phyloP scores from a whole-genome alignment of 2,113 vertebrate species.

The Eulacestoma nigropectus region DNA sequence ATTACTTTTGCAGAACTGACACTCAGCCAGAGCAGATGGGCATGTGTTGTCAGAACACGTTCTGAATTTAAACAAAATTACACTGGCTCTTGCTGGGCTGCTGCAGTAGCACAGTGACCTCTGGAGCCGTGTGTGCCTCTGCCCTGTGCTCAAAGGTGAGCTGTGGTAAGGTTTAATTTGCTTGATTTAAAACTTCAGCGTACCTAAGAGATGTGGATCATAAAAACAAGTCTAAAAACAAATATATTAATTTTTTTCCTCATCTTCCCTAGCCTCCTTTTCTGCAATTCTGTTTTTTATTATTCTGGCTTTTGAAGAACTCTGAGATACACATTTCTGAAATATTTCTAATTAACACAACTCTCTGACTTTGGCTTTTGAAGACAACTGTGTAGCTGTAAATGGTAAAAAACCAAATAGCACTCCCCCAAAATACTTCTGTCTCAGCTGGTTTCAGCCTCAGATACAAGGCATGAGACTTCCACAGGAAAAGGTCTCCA shows the following conservation, averaged over 20 bases:
- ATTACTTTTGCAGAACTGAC: background rate
- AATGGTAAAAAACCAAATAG: background rate
- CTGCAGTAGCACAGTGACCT: slow-evolving; percentile 29
- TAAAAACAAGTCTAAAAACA: background rate
- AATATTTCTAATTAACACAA: background rate
- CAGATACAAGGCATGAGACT: background rate
- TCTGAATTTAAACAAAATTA: slow-evolving; percentile 10
- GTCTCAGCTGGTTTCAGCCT: background rate
- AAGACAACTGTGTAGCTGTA: background rate
- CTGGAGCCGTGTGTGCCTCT: slow-evolving; percentile 11
- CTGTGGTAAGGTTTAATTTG: slow-evolving; percentile 2
- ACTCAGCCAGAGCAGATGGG: slow-evolving; percentile 11
- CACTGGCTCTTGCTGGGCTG: background rate
- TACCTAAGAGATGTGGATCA: background rate
- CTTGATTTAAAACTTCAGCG: background rate
- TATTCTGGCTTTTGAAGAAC: background rate
- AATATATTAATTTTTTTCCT: background rate
- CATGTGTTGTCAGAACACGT: background rate
- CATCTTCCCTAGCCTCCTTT: background rate
- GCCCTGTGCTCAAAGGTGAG: background rate
- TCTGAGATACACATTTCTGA: background rate
- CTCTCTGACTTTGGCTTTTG: background rate
- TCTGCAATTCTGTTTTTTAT: background rate
- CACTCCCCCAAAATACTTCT: background rate
- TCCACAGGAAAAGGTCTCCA: background rate